phyloP scores from a whole-genome alignment of 1,140 invertebrate species.

The Pseudoatta argentina region DNA sequence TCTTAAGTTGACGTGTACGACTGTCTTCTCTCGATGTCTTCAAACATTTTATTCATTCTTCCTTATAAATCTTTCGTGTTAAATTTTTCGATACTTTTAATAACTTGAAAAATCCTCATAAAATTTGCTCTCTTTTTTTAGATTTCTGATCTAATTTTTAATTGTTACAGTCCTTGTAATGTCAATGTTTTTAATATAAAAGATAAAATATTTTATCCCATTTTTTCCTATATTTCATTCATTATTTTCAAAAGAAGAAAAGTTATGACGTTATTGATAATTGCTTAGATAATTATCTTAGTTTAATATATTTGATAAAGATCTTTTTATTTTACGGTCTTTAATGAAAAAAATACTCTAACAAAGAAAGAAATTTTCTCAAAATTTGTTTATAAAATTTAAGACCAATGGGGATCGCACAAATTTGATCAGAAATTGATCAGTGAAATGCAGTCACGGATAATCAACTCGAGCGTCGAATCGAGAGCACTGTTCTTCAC shows the following conservation, averaged over 20 bases:
- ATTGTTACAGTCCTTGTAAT: not conserved
- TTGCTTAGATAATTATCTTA: not conserved
- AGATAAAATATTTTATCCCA: not conserved
- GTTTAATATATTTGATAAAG: not conserved
- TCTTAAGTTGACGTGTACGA: not conserved
- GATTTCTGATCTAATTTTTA: not conserved
- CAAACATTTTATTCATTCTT: not conserved
- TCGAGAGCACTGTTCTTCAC: conserved; percentile 23
- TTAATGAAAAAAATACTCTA: not conserved
- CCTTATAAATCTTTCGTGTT: not conserved
- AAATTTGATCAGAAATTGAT: not conserved
- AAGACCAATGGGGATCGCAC: not conserved
- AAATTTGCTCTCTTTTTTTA: not conserved
- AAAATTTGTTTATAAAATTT: not conserved
- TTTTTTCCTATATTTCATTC: not conserved
- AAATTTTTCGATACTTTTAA: not conserved
- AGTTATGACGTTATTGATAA: not conserved
- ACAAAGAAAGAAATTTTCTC: not conserved
- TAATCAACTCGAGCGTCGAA: conserved; percentile 47
- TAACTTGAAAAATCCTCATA: not conserved
- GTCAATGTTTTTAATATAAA: not conserved
- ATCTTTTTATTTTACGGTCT: not conserved
- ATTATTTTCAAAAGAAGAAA: not conserved
- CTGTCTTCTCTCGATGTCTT: not conserved
- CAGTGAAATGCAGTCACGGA: conserved; percentile 15